These are phyloP conservation scores for Xestobium rufovillosum DNA, from an alignment of 2,888 invertebrate species.

Conservation along the genomic window DNA sequence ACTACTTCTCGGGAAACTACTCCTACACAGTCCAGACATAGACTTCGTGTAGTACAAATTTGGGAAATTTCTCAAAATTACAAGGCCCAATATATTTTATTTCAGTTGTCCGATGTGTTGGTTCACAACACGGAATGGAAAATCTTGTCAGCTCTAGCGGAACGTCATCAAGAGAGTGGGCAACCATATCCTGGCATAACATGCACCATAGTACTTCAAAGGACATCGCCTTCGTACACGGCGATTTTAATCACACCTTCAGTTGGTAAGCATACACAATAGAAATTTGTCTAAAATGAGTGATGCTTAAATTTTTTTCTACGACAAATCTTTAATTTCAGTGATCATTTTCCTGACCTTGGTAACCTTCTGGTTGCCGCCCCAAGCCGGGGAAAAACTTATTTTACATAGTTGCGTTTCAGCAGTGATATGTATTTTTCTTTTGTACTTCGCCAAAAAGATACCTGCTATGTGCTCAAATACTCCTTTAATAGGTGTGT, in stretches of 20 bases:
- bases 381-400: slow-evolving; percentile 59
- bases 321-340: no score
- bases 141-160: slow-evolving; percentile 35
- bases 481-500: slow-evolving; percentile 51
- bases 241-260: slow-evolving; percentile 58
- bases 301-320: no score
- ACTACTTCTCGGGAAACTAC: no score
- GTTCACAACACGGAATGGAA: slow-evolving; percentile 46
- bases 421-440: slow-evolving; percentile 52
- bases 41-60: no score
- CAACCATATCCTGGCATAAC: slow-evolving; percentile 50
- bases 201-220: slow-evolving; percentile 46
- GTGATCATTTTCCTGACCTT: slow-evolving; percentile 56
- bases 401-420: slow-evolving; percentile 52
- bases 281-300: no score
- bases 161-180: slow-evolving; percentile 48
- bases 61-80: no score
- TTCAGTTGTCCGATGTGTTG: no score
- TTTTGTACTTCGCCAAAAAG: slow-evolving; percentile 56
- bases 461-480: slow-evolving; percentile 49
- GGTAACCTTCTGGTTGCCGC: slow-evolving; percentile 57
- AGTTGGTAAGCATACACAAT: slow-evolving; percentile 39
- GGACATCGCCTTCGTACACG: slow-evolving; percentile 54
- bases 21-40: no score
- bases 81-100: no score